A percentile compares a stretch with the other conserved stretches of the same genome.
These are phyloP conservation scores for Gymnothorax javanicus DNA, from an alignment of 2,797 vertebrate genomes.

Conservation along the genomic window DNA sequence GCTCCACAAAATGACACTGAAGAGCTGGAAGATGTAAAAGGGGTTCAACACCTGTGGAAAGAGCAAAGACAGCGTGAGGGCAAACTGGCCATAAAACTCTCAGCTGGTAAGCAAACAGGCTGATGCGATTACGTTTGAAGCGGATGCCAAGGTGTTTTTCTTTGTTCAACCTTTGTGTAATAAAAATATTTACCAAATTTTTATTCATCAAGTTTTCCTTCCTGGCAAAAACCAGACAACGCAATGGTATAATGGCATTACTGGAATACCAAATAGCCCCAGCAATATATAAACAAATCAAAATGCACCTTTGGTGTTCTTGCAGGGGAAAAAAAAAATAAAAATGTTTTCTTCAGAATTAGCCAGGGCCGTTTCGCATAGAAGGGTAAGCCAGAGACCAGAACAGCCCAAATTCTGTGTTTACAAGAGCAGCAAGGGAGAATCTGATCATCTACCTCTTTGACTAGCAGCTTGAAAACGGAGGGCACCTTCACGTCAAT, in stretches of 20 bases:
- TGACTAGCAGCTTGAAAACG: slow-evolving; percentile 88
- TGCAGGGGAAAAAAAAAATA: not conserved
- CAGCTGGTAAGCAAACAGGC: not conserved
- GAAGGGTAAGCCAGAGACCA: not conserved
- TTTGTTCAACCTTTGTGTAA: not conserved
- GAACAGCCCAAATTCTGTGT: not conserved
- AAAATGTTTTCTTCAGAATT: too few relatives aligned
- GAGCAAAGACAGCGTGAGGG: not conserved
- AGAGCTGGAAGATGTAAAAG: slow-evolving; percentile 99
- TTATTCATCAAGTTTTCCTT: not conserved
- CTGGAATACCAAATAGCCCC: not conserved
- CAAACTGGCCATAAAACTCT: not conserved
- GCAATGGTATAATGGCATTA: not conserved
- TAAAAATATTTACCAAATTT: not conserved
- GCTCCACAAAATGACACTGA: slow-evolving; percentile 96
- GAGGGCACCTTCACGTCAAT: slow-evolving; percentile 91
- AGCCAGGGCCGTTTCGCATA: not conserved
- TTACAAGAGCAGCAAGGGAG: not conserved
- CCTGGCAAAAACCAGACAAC: not conserved
- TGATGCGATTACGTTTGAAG: not conserved
- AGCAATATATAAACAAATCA: not conserved
- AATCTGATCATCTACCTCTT: slow-evolving; percentile 78
- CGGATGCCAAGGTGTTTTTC: not conserved
- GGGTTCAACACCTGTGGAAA: slow-evolving; percentile 92
- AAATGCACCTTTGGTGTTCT: not conserved